Evolutionary conservation across 2,113 vertebrate species (phyloP).

Genomic region (Tamias sibiricus): DNA sequence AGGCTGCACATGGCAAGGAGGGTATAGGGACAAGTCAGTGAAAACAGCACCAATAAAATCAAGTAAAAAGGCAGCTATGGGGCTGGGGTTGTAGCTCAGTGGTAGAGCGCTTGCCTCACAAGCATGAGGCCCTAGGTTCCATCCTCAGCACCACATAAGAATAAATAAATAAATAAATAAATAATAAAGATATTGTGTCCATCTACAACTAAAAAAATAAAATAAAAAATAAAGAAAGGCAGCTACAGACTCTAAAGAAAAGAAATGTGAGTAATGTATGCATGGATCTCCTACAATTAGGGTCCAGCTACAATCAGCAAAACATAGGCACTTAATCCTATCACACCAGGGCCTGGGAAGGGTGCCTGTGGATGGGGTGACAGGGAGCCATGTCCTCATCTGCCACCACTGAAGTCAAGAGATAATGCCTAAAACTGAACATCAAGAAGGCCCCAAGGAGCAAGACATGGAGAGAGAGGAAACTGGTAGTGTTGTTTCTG

Average conservation of each 20-base stretch:
- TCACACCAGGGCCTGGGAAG: rapidly evolving
- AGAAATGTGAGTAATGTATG: rapidly evolving
- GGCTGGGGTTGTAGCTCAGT: too few species aligned
- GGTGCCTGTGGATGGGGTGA: not conserved
- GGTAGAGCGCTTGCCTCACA: too few species aligned
- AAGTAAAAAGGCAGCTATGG: not conserved
- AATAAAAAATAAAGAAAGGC: too few species aligned
- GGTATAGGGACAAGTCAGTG: not conserved
- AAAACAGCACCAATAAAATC: not conserved
- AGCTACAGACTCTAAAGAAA: not conserved
- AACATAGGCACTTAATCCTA: not conserved
- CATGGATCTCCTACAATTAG: not conserved
- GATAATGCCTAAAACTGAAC: not conserved
- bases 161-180: too few species aligned
- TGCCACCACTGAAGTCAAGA: not conserved
- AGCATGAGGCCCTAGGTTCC: too few species aligned
- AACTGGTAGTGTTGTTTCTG: not conserved
- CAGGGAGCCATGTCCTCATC: not conserved
- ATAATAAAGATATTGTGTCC: too few species aligned
- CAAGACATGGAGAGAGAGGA: not conserved
- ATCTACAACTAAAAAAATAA: too few species aligned
- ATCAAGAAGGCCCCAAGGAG: not conserved
- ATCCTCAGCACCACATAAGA: too few species aligned
- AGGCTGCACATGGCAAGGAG: not conserved
- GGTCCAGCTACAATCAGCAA: too few species aligned